A percentile compares a stretch with the other conserved stretches of the same genome.
These are phyloP conservation scores for Amphimallon solstitiale DNA, from an alignment of 2,888 invertebrate species.

Conservation along the genomic window DNA sequence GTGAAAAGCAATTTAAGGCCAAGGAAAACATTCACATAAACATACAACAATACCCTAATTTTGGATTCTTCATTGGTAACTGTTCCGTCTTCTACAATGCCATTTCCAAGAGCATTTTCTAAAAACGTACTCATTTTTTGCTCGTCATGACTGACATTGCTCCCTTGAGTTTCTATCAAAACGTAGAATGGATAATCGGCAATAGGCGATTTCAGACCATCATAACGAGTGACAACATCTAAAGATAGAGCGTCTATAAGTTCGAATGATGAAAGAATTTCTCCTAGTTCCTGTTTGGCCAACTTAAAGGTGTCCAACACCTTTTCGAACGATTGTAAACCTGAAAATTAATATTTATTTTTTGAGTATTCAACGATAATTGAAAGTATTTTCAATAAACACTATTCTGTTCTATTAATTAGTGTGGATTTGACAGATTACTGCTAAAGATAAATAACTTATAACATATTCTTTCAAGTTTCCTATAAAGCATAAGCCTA, in stretches of 20 bases:
- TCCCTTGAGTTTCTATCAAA: conserved; percentile 89
- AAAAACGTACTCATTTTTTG: conserved; percentile 87
- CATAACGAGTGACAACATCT: conserved; percentile 71
- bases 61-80: conserved; percentile 85
- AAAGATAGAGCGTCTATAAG: conserved; percentile 86
- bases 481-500: too few species aligned
- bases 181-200: conserved; percentile 82
- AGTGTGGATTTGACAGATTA: too few species aligned
- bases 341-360: conserved; percentile 62
- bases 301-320: conserved; percentile 79
- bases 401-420: too few species aligned
- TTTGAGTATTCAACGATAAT: too few species aligned
- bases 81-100: conserved; percentile 83
- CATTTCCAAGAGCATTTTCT: conserved; percentile 75
- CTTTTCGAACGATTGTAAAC: conserved; percentile 80
- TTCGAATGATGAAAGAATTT: conserved; percentile 96
- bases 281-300: conserved; percentile 81
- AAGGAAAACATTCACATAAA: too few species aligned
- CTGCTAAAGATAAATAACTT: too few species aligned
- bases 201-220: conserved; percentile 71
- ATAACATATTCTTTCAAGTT: too few species aligned
- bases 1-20: too few species aligned
- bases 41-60: conserved; percentile 78
- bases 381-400: too few species aligned
- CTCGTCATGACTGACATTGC: conserved; percentile 83